These are phyloP conservation scores for Corydoras sp. DNA, from an alignment of 2,113 vertebrate species.

Conservation along the genomic window DNA sequence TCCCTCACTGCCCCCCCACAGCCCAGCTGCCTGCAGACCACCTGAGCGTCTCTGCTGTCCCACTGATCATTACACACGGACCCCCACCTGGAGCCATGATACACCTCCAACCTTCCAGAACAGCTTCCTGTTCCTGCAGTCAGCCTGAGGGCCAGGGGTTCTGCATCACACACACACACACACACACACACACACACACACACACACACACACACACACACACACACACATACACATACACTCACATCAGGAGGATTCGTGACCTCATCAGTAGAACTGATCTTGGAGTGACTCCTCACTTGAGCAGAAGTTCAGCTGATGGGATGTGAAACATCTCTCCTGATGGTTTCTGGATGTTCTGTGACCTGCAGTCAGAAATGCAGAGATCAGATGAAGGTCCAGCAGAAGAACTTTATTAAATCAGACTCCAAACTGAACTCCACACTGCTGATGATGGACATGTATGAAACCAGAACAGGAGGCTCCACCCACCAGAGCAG, in stretches of 20 bases:
- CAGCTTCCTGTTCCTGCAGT: background rate
- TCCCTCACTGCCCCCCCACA: background rate
- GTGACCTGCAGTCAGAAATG: too few species aligned
- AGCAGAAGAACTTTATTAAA: too few species aligned
- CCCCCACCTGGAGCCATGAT: conserved; percentile 6
- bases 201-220: background rate
- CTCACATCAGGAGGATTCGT: background rate
- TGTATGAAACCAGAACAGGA: background rate
- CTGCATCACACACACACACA: conserved; percentile 12
- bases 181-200: background rate
- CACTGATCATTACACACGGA: conserved; percentile 7
- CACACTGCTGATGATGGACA: too few species aligned
- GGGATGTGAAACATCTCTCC: too few species aligned
- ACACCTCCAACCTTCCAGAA: conserved; percentile 20
- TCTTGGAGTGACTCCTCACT: too few species aligned
- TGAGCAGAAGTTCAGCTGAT: too few species aligned
- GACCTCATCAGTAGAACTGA: too few species aligned
- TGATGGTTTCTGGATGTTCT: too few species aligned
- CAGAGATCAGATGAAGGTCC: too few species aligned
- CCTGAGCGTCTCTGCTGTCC: conserved; percentile 14
- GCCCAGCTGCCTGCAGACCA: conserved; percentile 17
- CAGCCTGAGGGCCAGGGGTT: conserved; percentile 7
- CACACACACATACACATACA: background rate
- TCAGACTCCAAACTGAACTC: too few species aligned
- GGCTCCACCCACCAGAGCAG: background rate